phyloP scores from a whole-genome alignment of 2,888 invertebrate genomes.

The Timema cristinae region DNA sequence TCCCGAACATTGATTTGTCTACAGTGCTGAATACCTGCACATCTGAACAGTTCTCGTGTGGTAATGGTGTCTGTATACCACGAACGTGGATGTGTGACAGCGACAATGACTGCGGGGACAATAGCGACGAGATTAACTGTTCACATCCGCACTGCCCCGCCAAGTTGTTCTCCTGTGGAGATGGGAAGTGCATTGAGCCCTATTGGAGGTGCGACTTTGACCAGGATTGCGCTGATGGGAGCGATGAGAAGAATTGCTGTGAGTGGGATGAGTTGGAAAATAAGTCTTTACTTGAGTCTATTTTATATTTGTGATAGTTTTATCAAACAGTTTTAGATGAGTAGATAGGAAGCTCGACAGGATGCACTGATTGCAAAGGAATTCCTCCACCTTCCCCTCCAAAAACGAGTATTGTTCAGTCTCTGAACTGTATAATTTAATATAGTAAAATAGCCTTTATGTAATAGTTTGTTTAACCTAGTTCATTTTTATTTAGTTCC shows the following conservation, averaged over 20 bases:
- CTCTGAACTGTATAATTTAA: too few relatives aligned
- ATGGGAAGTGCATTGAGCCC: constrained; percentile 58
- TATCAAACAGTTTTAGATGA: too few relatives aligned
- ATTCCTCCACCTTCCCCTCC: too few relatives aligned
- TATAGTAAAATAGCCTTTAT: too few relatives aligned
- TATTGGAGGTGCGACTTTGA: constrained; percentile 62
- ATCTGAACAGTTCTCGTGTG: constrained; percentile 54
- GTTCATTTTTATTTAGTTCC: too few relatives aligned
- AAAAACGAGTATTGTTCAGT: too few relatives aligned
- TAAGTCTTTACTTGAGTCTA: too few relatives aligned
- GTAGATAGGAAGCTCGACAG: too few relatives aligned
- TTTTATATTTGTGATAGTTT: too few relatives aligned
- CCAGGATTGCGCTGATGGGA: constrained; percentile 57
- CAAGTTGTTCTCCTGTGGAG: constrained; percentile 54
- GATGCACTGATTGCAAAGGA: too few relatives aligned
- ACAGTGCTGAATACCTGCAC: constrained; percentile 56
- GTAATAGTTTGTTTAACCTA: too few relatives aligned
- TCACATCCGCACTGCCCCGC: constrained; percentile 49
- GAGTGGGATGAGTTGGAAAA: constrained; percentile 29
- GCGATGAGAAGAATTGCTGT: constrained; percentile 58
- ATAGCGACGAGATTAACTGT: constrained; percentile 53
- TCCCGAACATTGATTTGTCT: constrained; percentile 1
- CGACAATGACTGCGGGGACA: constrained; percentile 64
- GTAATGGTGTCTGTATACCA: constrained; percentile 56
- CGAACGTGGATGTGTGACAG: constrained; percentile 60